Conservation (phyloP, 2,797 vertebrate genomes). For the Ctenopoma kingsleyae region DNA sequence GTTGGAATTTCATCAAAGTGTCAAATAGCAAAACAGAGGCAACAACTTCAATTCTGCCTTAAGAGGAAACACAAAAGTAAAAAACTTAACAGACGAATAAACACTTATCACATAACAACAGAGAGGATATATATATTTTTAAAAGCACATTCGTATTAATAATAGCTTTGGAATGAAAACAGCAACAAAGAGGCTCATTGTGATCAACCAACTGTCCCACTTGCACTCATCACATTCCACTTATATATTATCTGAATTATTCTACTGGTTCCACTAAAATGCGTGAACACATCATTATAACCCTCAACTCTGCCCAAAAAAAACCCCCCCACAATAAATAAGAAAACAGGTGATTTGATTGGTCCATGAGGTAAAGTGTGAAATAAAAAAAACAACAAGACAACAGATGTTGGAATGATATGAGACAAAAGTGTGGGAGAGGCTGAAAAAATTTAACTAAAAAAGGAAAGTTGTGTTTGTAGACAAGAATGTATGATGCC, state of each 20-base stretch:
- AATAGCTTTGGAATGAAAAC: constrained; percentile 85
- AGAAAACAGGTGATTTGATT: constrained; percentile 78
- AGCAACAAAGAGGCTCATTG: constrained; percentile 61
- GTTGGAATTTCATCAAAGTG: constrained; percentile 52
- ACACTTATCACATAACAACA: constrained; percentile 59
- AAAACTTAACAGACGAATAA: constrained; percentile 52
- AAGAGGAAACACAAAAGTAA: constrained; percentile 15
- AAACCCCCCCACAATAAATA: constrained; percentile 77
- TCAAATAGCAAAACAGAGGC: constrained; percentile 52
- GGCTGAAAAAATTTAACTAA: constrained; percentile 25
- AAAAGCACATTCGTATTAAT: constrained; percentile 83
- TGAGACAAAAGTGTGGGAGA: constrained; percentile 13
- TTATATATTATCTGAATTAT: constrained; percentile 80
- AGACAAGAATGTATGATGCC: constrained; percentile 50
- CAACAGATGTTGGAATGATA: constrained; percentile 40
- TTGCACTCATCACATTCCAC: constrained; percentile 69
- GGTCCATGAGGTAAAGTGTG: constrained; percentile 82
- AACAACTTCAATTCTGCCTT: constrained; percentile 18
- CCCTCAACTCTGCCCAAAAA: constrained; percentile 33
- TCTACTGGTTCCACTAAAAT: constrained; percentile 63
- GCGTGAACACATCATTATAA: constrained; percentile 54
- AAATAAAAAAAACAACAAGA: constrained; percentile 48
- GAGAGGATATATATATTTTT: constrained; percentile 70
- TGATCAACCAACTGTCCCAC: constrained; percentile 45
- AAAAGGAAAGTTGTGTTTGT: constrained; percentile 32